Conservation (phyloP, 37 sponge, comb jelly and placozoan species). For the Corticium candelabrum region DNA sequence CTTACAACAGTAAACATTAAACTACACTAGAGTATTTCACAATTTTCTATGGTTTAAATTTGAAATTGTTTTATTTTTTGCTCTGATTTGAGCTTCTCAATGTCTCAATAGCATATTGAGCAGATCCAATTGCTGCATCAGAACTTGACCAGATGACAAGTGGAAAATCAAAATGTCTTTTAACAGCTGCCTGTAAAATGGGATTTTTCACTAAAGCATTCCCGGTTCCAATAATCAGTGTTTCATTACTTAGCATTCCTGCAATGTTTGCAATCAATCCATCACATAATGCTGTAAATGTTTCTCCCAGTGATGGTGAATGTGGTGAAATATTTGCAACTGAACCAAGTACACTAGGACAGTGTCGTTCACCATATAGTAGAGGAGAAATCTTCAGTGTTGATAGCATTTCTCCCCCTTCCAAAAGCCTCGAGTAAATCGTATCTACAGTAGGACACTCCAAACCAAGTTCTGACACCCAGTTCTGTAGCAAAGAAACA, state of each 20-base stretch:
- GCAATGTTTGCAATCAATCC: conserved; percentile 72
- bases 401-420: background rate
- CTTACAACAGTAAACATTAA: conserved; percentile 68
- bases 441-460: conserved; percentile 7
- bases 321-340: conserved; percentile 37
- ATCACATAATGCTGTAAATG: conserved; percentile 48
- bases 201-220: background rate
- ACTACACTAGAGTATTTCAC: too few species aligned
- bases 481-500: conserved; percentile 42
- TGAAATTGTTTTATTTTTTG: too few species aligned
- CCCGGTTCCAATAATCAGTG: conserved; percentile 13
- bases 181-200: background rate
- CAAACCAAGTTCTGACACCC: conserved; percentile 43
- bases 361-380: conserved; percentile 89
- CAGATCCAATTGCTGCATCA: background rate
- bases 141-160: background rate
- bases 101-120: too few species aligned
- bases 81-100: too few species aligned
- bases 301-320: conserved; percentile 46
- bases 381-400: conserved; percentile 39
- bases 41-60: too few species aligned
- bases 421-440: conserved; percentile 12
- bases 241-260: conserved; percentile 66
- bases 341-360: conserved; percentile 34
- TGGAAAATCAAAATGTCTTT: background rate